phyloP scores from a whole-genome alignment of 1,140 invertebrate genomes.

The Drosophila arizonae region DNA sequence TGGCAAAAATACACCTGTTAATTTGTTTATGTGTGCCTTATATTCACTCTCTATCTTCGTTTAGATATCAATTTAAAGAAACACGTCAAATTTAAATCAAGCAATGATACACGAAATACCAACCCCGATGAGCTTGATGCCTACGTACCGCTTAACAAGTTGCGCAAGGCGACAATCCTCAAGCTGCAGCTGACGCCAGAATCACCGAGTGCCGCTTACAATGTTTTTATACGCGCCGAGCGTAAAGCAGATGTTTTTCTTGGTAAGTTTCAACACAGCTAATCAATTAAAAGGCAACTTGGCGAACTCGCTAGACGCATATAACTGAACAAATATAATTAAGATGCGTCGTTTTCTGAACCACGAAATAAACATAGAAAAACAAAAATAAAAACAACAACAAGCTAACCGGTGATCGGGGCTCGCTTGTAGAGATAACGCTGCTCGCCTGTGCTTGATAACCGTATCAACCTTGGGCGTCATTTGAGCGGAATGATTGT shows the following conservation, averaged over 20 bases:
- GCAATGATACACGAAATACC: slow-evolving; percentile 34
- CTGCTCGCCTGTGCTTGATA: slow-evolving; percentile 40
- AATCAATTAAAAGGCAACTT: slow-evolving; percentile 30
- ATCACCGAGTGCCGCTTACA: slow-evolving; percentile 45
- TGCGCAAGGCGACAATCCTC: slow-evolving; percentile 67
- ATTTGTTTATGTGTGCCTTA: slow-evolving; percentile 28
- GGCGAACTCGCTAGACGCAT: slow-evolving; percentile 26
- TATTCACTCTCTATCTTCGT: slow-evolving; percentile 20
- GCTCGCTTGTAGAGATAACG: slow-evolving; percentile 33
- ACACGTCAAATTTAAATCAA: slow-evolving; percentile 65
- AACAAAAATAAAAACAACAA: slow-evolving; percentile 12
- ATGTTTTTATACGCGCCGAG: slow-evolving; percentile 76
- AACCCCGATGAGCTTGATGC: slow-evolving; percentile 65
- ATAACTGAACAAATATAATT: slow-evolving; percentile 49
- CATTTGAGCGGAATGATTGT: slow-evolving; percentile 21
- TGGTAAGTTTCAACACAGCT: slow-evolving; percentile 55
- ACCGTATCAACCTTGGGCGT: slow-evolving; percentile 52
- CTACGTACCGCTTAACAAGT: slow-evolving; percentile 73
- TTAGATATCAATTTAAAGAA: slow-evolving; percentile 80
- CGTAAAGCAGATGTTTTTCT: slow-evolving; percentile 77
- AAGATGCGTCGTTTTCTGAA: slow-evolving; percentile 16
- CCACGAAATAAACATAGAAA: background rate
- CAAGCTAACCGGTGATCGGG: slow-evolving; percentile 9
- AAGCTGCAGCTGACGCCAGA: slow-evolving; percentile 71
- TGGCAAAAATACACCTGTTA: slow-evolving; percentile 46